phyloP scores from a whole-genome alignment of 2,888 invertebrate genomes.

The Netelia melanura region DNA sequence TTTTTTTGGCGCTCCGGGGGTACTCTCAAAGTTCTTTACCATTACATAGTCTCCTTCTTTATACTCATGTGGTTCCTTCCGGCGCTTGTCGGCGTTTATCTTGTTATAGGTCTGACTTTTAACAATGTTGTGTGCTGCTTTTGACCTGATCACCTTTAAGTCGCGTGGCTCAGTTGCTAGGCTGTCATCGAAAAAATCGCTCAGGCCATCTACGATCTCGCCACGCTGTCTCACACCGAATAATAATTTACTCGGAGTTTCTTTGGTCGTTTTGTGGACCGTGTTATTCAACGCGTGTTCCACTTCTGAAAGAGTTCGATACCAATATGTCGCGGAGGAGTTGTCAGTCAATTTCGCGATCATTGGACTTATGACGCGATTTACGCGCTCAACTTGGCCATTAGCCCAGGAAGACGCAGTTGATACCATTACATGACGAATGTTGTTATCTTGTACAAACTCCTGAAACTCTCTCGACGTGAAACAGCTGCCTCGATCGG shows the following conservation, averaged over 20 bases:
- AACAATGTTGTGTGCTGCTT: constrained; percentile 28
- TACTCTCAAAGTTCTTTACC: constrained; percentile 10
- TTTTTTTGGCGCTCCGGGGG: too few relatives aligned
- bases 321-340: constrained; percentile 65
- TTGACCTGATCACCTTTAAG: constrained; percentile 6
- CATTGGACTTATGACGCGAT: constrained; percentile 70
- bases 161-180: neutral
- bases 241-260: constrained; percentile 74
- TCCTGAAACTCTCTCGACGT: constrained; percentile 59
- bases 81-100: constrained; percentile 11
- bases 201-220: constrained; percentile 65
- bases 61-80: constrained; percentile 43
- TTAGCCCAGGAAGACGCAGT: constrained; percentile 74
- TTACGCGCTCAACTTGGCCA: constrained; percentile 74
- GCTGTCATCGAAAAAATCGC: constrained; percentile 39
- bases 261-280: constrained; percentile 73
- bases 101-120: constrained; percentile 34
- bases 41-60: constrained; percentile 47
- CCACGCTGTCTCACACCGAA: constrained; percentile 76
- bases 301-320: constrained; percentile 57
- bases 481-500: constrained; percentile 58
- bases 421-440: constrained; percentile 73
- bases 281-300: constrained; percentile 72
- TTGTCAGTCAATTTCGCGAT: constrained; percentile 67
- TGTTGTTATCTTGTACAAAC: constrained; percentile 64